These are phyloP conservation scores for Eupithecia vulgata DNA, from an alignment of 2,888 invertebrate species.

Conservation along the genomic window DNA sequence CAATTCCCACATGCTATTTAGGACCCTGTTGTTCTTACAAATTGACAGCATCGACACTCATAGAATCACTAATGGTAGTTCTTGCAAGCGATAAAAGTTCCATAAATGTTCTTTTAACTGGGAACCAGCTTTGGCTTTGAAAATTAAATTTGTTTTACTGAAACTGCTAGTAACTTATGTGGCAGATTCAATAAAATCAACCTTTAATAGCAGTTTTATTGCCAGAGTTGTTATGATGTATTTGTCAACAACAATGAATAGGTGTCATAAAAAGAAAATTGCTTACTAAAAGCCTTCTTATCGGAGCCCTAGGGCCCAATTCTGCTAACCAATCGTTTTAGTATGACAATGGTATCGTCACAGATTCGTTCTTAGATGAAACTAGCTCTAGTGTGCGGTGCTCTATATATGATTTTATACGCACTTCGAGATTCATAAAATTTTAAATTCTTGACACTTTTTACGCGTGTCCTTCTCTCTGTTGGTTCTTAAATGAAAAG, in stretches of 20 bases:
- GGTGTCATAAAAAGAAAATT: background rate
- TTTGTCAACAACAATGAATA: background rate
- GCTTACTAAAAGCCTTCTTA: background rate
- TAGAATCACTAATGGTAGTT: background rate
- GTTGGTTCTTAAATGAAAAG: no score
- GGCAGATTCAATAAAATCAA: background rate
- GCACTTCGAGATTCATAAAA: no score
- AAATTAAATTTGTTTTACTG: background rate
- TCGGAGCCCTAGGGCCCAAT: background rate
- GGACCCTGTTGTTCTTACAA: background rate
- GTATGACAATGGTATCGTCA: no score
- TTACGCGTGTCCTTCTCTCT: no score
- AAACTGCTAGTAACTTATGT: background rate
- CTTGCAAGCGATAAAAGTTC: background rate
- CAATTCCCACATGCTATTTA: background rate
- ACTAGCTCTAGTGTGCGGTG: no score
- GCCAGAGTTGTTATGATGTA: background rate
- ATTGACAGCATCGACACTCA: background rate
- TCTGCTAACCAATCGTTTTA: no score
- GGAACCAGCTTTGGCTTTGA: background rate
- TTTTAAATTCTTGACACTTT: no score
- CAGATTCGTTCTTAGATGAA: no score
- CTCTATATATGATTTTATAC: no score
- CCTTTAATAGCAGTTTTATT: conserved; percentile 3
- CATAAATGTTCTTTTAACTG: background rate